Base-by-base conservation (phyloP, 2,888 invertebrate species). In the Heliconius hortense region DNA sequence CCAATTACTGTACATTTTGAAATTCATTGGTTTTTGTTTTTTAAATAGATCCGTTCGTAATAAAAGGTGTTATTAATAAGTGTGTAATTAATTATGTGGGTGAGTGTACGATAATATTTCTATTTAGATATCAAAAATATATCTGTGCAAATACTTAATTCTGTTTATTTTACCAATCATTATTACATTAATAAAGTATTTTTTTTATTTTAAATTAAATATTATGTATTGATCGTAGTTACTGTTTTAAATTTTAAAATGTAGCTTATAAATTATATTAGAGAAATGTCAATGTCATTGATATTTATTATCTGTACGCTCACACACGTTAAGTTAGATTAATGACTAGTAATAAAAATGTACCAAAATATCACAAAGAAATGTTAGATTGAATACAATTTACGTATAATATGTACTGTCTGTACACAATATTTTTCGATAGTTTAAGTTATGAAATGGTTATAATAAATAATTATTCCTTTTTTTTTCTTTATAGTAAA, bases 291-390 rank as follows among this genome's bases (percentile, higher is more conserved):
- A 62, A 62, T 62, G 21, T 62, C 62, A 0, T 21, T 11, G 1
- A 21, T 4, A 21, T 64, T 31, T 53, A 28, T 73, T 70, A 69
- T 73, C 62, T 72, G 75, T 78, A 75, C 75, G 79, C 75, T 77
- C 76, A 68, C 76, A 74, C 73, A 69, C 43, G 48, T 43, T 78
- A 77, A 74, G 72, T 74, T 78, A 78, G 72, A 73, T 21, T 76
- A 76, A 77, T 64, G 73, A 64, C 53, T 81, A 81, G 79, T 74
- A 74, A 78, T 80, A 80, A 75, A 69, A 79, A 75, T 77, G 76
- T 80, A 80, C 81, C 81, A 80, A 81, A 81, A 81, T 72, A 81
- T 81, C 80, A 80, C 80, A 80, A 78, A 80, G 75, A 80, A 79
- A 72, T 31, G 69, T 79, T 74, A 77, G 75, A 74, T 59, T 60